Evolutionary conservation across 2,113 vertebrate genomes (phyloP), one percentile per base, ranked within the genome.

Genomic region (Rhynchomys soricoides): DNA sequence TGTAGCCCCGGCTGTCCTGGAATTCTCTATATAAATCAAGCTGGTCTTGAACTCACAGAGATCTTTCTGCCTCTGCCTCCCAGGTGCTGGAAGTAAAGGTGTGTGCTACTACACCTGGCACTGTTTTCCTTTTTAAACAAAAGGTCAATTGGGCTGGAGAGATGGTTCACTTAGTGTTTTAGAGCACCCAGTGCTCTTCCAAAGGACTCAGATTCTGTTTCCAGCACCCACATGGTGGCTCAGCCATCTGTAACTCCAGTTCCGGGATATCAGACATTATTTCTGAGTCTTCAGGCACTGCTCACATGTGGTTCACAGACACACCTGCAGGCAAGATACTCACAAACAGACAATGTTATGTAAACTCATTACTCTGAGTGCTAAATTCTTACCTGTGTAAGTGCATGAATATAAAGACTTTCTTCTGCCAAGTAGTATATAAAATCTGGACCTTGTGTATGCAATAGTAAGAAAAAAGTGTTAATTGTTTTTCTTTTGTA

Each of bases 401-500:
- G 21, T 64, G 31, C 26, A 70, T 77, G 68, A 93, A 1, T 86
- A 22, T 48, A 24, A 74, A 57, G 2, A 1, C 52, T 94, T 81
- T 79, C 29, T 50, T 92, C 81, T 87, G 92, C 34, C 29, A 12
- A 62, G 86, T 89, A 66, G 52, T 73, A 4, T 78, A 37, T 71
- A 71, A 94, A 74, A 73, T 89, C 21, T 52, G 79, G 48, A 64
- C 29, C 31, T 81, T 17, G 68, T 24, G 55, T 81, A 3, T n/a
- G 85, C 1, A 52, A 7, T 48, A 82, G 26, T 90, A 95, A 90
- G 43, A 93, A 95, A 93, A 77, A 31, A n/a, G 13, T 15, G 77
- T 85, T 93, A 59, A 78, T 45, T 95, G 55, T 68, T 95, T 90
- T 95, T 64, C 16, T 85, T 68, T 52, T 62, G n/a, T 50, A 90